Conservation (phyloP, 2,113 vertebrate species). For the Hypomesus transpacificus region DNA sequence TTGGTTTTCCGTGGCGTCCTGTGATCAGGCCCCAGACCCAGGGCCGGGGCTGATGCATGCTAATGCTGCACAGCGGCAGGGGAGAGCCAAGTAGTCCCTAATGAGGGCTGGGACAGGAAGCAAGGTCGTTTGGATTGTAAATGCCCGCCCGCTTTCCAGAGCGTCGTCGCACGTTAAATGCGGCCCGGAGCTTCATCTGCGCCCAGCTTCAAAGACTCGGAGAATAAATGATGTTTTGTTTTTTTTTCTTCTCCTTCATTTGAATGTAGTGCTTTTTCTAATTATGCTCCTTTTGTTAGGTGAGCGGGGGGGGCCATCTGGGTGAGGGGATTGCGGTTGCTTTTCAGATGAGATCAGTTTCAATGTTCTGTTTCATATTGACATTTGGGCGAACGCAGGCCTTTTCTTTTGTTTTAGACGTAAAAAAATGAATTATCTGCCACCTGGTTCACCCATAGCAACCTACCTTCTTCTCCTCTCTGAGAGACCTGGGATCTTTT, state of each 20-base stretch:
- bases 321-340: background rate
- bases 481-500: background rate
- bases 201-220: conserved; percentile 13
- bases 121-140: conserved; percentile 37
- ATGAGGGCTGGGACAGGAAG: conserved; percentile 17
- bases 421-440: too few relatives aligned
- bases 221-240: conserved; percentile 10
- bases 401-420: conserved; percentile 14
- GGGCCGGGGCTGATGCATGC: conserved; percentile 31
- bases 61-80: conserved; percentile 36
- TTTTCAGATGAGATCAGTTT: conserved; percentile 5
- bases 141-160: conserved; percentile 1
- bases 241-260: too few relatives aligned
- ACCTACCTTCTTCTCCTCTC: background rate
- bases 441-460: too few relatives aligned
- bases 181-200: background rate
- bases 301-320: background rate
- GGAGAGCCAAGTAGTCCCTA: conserved; percentile 31
- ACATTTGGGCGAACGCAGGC: conserved; percentile 8
- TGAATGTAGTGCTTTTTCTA: conserved; percentile 6
- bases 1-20: conserved; percentile 49
- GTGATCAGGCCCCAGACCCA: conserved; percentile 32
- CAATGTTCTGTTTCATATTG: conserved; percentile 5
- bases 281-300: background rate
- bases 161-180: conserved; percentile 1